These are phyloP conservation scores for Arnoldichthys spilopterus DNA, from an alignment of 2,797 vertebrate species.

Conservation along the genomic window DNA sequence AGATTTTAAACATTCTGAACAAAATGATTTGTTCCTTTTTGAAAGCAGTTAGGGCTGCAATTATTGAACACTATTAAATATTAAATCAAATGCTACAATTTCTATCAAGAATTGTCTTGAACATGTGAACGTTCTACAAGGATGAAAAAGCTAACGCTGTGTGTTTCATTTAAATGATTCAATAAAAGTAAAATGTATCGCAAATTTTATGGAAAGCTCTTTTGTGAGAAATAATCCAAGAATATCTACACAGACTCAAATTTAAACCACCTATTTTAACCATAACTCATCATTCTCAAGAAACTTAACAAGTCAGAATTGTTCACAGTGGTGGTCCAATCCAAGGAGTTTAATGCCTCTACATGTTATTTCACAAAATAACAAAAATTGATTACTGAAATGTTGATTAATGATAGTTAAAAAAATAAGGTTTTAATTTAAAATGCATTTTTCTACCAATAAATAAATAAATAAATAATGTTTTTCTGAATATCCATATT, in stretches of 20 bases:
- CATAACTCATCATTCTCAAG: not conserved
- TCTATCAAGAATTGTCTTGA: too few species aligned
- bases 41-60: not conserved
- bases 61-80: not conserved
- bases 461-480: too few species aligned
- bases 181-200: not conserved
- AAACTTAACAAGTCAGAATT: not conserved
- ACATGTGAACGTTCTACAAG: not conserved
- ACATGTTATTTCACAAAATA: not conserved
- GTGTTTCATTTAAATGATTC: too few species aligned
- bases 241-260: too few species aligned
- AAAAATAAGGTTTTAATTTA: not conserved
- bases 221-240: not conserved
- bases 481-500: not conserved
- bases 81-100: too few species aligned
- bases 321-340: not conserved
- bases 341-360: not conserved
- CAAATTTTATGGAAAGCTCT: not conserved
- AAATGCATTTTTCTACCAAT: not conserved
- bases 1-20: not conserved
- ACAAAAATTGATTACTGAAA: not conserved
- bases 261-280: too few species aligned
- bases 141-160: not conserved
- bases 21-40: not conserved
- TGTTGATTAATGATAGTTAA: not conserved